Base-by-base conservation (phyloP, 2,888 invertebrate genomes). In the Spicauda simplicius region DNA sequence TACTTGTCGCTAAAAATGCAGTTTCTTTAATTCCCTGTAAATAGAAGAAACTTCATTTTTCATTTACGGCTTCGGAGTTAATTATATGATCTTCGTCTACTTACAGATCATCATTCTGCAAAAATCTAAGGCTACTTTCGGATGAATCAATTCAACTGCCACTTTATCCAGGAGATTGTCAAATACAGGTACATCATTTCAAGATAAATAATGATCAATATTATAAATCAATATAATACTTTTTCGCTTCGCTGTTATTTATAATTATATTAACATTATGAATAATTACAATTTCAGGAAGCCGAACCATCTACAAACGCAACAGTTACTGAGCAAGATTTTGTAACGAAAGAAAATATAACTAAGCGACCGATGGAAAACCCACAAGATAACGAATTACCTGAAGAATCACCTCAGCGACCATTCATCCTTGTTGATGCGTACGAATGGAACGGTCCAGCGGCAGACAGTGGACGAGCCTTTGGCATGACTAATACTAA, bases 121-220 rank as follows among this genome's bases (percentile, higher is more conserved):
- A 96, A 73, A 96, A 95, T 63, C 89, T 97, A 37, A 94, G 95
- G 64, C 87, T 98, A 33, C 94, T 96, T 73, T 96, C 97, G 0
- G 97, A 96, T 8, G 94, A 94, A 65, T 94, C 97, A 0, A 94
- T 97, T 0, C 95, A 95, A 63, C 85, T 98, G 71, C 96, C 96
- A 0, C 93, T 98, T 2, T 95, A 96, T 77, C 95, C 96, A 0
- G 97, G 97, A 3, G 95, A 97, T 75, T 98, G 98, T 80, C 95
- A 95, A 81, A 87, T 96, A 71, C 95, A 95, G 59, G 65, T 65
- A 2, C 4, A 16, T 64, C 14, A 12, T 53, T 55, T 4, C 25
- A 25, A 25, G 2, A 25, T 25, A 5, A 4, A 25, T 25, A 25
- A 25, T 25, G 25, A 25, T 25, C 25, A 25, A 4, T n/a, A n/a